phyloP scores from a whole-genome alignment of 2,888 invertebrate species.

The Oscheius sp. region DNA sequence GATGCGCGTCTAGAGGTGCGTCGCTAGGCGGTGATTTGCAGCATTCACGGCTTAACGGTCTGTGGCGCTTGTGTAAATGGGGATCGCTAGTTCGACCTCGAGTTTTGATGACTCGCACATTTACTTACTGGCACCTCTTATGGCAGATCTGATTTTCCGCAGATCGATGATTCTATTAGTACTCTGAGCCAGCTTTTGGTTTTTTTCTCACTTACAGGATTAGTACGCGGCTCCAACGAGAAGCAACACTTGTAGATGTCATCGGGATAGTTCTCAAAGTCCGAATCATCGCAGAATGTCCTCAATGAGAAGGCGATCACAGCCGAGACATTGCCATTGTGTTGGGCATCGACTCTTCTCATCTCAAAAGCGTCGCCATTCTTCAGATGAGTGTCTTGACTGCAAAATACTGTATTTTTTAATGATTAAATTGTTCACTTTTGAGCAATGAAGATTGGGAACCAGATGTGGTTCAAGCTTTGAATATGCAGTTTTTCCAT shows the following conservation, averaged over 20 bases:
- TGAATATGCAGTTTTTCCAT: conserved; percentile 67
- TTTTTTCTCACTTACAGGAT: conserved; percentile 43
- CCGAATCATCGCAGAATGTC: conserved; percentile 72
- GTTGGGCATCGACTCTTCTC: conserved; percentile 63
- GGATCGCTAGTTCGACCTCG: conserved; percentile 13
- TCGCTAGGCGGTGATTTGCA: not conserved
- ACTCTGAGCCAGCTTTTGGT: not conserved
- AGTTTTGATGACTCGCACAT: conserved; percentile 29
- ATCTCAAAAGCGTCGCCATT: conserved; percentile 72
- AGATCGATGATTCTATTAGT: conserved; percentile 2
- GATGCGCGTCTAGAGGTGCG: not conserved
- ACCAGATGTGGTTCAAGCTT: conserved; percentile 70
- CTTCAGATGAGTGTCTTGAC: conserved; percentile 68
- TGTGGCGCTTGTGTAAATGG: conserved; percentile 4
- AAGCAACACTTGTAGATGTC: conserved; percentile 72
- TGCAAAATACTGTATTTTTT: conserved; percentile 34
- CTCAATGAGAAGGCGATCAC: conserved; percentile 68
- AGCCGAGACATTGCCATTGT: conserved; percentile 69
- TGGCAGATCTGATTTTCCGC: conserved; percentile 11
- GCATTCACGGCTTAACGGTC: conserved; percentile 20
- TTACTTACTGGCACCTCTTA: conserved; percentile 35
- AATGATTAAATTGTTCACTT: conserved; percentile 42
- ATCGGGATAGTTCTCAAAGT: conserved; percentile 71
- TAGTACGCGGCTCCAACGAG: conserved; percentile 66
- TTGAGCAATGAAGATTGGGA: conserved; percentile 67